These are phyloP conservation scores for Xiphias gladius DNA, from an alignment of 2,113 vertebrate species.

Conservation along the genomic window DNA sequence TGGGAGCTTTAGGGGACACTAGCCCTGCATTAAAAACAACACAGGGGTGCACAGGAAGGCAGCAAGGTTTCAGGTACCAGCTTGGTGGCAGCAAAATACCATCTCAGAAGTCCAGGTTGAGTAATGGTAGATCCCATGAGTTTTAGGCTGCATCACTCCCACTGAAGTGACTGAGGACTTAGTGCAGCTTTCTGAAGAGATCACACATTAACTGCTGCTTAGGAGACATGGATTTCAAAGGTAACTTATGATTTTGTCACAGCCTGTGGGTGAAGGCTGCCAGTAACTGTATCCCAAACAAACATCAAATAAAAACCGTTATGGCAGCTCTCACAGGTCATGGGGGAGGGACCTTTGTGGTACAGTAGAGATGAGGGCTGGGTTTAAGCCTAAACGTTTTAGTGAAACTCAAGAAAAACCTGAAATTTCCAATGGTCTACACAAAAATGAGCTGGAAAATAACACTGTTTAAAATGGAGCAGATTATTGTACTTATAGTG, in stretches of 20 bases:
- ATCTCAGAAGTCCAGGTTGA: too few relatives aligned
- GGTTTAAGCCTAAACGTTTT: neutral
- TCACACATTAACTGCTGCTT: neutral
- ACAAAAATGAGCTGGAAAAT: neutral
- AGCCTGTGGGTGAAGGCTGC: conserved; percentile 4
- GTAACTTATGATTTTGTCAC: neutral
- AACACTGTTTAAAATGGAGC: neutral
- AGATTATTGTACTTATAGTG: too few relatives aligned
- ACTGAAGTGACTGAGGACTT: neutral
- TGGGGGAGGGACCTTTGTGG: too few relatives aligned
- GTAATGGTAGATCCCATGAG: too few relatives aligned
- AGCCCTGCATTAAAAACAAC: neutral
- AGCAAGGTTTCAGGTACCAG: too few relatives aligned
- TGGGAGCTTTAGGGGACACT: neutral
- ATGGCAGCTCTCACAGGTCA: neutral
- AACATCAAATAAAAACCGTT: neutral
- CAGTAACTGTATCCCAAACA: too few relatives aligned
- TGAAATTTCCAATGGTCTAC: too few relatives aligned
- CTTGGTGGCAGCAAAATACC: neutral
- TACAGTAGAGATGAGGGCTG: too few relatives aligned
- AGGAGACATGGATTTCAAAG: neutral
- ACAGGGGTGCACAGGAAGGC: too few relatives aligned
- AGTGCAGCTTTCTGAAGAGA: neutral
- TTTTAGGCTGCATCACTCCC: neutral
- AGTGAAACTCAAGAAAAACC: too few relatives aligned